phyloP scores from a whole-genome alignment of 2,113 vertebrate genomes.

The Gallinago jamesoni region DNA sequence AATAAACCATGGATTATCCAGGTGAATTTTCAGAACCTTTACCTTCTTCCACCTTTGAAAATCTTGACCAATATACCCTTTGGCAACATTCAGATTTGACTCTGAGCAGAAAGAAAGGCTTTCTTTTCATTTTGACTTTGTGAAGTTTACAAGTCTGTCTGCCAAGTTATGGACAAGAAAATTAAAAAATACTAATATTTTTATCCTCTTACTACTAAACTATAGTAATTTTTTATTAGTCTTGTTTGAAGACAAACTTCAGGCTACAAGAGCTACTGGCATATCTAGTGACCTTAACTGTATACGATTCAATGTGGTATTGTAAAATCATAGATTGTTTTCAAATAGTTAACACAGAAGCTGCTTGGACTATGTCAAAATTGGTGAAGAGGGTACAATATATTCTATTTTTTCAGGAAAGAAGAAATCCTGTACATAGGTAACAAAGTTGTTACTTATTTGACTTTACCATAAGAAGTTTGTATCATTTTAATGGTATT shows the following conservation, averaged over 20 bases:
- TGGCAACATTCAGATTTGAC: neutral
- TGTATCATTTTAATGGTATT: neutral
- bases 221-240: neutral
- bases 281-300: neutral
- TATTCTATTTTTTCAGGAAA: neutral
- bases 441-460: neutral
- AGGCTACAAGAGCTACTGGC: neutral
- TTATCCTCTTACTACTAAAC: neutral
- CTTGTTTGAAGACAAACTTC: neutral
- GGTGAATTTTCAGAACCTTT: neutral
- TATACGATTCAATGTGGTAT: neutral
- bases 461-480: neutral
- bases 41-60: neutral
- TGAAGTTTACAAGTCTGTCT: neutral
- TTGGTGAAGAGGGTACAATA: neutral
- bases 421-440: fast-evolving
- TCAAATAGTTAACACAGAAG: neutral
- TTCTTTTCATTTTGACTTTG: neutral
- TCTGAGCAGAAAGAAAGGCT: neutral
- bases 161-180: neutral
- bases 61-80: neutral
- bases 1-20: neutral
- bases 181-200: neutral
- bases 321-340: neutral
- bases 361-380: neutral